These are phyloP conservation scores for Dascyllus trimaculatus DNA, from an alignment of 2,113 vertebrate species.

Conservation along the genomic window DNA sequence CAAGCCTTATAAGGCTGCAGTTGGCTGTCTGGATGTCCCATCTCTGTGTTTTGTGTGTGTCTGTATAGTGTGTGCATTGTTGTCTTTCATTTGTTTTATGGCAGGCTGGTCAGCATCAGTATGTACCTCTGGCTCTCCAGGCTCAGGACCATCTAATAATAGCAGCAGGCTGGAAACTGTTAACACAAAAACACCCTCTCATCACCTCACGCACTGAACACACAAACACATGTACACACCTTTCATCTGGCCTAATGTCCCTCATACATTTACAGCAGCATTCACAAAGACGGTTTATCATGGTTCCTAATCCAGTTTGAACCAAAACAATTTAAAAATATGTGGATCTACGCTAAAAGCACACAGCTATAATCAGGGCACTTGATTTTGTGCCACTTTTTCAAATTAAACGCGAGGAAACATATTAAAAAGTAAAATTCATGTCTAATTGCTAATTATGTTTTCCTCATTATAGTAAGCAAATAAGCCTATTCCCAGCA, in stretches of 20 bases:
- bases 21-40: slow-evolving; percentile 43
- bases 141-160: slow-evolving; percentile 48
- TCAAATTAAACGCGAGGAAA: not conserved
- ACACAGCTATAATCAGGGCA: too few species aligned
- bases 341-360: not conserved
- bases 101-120: slow-evolving; percentile 59
- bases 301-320: slow-evolving; percentile 14
- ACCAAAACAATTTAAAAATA: not conserved
- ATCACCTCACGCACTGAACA: not conserved
- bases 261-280: slow-evolving; percentile 25
- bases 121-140: slow-evolving; percentile 35
- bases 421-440: not conserved
- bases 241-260: slow-evolving; percentile 9
- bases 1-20: slow-evolving; percentile 73
- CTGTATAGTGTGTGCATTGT: slow-evolving; percentile 14
- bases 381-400: not conserved
- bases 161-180: slow-evolving; percentile 53
- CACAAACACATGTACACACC: not conserved
- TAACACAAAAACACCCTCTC: slow-evolving; percentile 28
- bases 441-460: not conserved
- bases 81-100: slow-evolving; percentile 66
- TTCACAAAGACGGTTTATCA: not conserved
- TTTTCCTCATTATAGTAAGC: slow-evolving; percentile 3
- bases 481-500: not conserved
- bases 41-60: slow-evolving; percentile 40